These are phyloP conservation scores for Tetanocera ferruginea DNA, from an alignment of 2,888 invertebrate species.

Conservation along the genomic window DNA sequence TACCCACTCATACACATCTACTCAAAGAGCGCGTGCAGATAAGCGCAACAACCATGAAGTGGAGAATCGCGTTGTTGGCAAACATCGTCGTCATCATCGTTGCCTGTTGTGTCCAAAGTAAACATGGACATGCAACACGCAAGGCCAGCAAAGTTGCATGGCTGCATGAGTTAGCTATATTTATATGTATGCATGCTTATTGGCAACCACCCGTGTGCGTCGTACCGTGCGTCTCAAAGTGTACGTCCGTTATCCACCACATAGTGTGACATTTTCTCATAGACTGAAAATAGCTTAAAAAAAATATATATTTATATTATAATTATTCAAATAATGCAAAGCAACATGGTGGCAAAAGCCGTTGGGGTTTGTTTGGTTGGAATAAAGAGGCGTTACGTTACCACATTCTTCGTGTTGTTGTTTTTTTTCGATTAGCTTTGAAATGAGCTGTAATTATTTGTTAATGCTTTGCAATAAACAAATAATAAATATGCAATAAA, in stretches of 20 bases:
- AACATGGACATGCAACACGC: slow-evolving; percentile 36
- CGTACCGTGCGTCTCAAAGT: background rate
- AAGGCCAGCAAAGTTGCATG: slow-evolving; percentile 22
- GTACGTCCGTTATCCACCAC: background rate
- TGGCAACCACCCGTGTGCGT: background rate
- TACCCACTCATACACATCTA: background rate
- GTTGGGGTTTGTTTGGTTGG: slow-evolving; percentile 17
- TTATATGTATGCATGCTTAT: background rate
- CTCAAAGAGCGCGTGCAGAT: background rate
- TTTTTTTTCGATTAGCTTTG: slow-evolving; percentile 9
- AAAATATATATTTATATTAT: slow-evolving; percentile 16
- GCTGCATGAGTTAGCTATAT: background rate
- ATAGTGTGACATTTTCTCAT: slow-evolving; percentile 43
- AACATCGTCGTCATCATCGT: slow-evolving; percentile 11
- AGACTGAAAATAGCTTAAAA: slow-evolving; percentile 11
- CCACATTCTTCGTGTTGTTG: slow-evolving; percentile 1
- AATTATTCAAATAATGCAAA: slow-evolving; percentile 6
- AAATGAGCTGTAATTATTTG: slow-evolving; percentile 39
- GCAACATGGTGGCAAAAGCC: slow-evolving; percentile 36
- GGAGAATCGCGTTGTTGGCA: background rate
- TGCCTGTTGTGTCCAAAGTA: slow-evolving; percentile 11
- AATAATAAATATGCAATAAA: slow-evolving; percentile 44
- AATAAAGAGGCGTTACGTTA: slow-evolving; percentile 13
- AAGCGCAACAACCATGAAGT: background rate
- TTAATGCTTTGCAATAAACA: slow-evolving; percentile 47